Evolutionary conservation across 1,140 invertebrate species (phyloP).

Genomic region (Glossosoma conforme): DNA sequence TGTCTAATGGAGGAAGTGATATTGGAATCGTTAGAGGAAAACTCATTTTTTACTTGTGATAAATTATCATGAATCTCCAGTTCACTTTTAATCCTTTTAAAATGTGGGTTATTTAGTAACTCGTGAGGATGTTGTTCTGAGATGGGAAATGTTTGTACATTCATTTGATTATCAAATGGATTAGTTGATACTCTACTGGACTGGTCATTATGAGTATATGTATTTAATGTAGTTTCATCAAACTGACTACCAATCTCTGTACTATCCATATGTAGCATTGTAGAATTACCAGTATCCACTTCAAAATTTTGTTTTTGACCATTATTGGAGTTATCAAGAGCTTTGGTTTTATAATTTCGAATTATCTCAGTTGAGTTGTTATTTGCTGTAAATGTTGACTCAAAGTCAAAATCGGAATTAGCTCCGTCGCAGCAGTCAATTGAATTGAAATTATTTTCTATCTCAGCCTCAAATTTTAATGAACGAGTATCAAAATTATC

Average conservation of each 20-base stretch:
- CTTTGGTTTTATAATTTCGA: neutral
- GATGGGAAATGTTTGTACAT: slow-evolving; percentile 2
- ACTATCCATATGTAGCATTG: too few relatives aligned
- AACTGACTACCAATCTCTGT: too few relatives aligned
- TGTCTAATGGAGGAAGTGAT: too few relatives aligned
- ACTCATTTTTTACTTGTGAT: too few relatives aligned
- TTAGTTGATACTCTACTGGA: slow-evolving; percentile 13
- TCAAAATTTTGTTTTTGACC: neutral
- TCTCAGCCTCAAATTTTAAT: slow-evolving; percentile 26
- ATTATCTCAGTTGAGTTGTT: neutral
- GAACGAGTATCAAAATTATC: slow-evolving; percentile 27
- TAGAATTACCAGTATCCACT: too few relatives aligned
- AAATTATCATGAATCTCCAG: slow-evolving; percentile 7
- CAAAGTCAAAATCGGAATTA: slow-evolving; percentile 9
- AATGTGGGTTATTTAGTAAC: slow-evolving; percentile 39
- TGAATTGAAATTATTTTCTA: slow-evolving; percentile 25
- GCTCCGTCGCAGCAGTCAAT: slow-evolving; percentile 19
- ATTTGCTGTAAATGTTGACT: neutral
- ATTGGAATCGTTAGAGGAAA: too few relatives aligned
- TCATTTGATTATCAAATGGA: slow-evolving; percentile 5
- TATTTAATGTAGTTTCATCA: too few relatives aligned
- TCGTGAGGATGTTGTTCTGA: slow-evolving; percentile 31
- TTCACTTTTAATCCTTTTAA: slow-evolving; percentile 38
- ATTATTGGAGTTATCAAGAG: neutral
- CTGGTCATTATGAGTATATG: neutral